A percentile compares a stretch with the other conserved stretches of the same genome.
phyloP scores from a whole-genome alignment of 1,140 invertebrate species.

The Parasteatoda tepidariorum region DNA sequence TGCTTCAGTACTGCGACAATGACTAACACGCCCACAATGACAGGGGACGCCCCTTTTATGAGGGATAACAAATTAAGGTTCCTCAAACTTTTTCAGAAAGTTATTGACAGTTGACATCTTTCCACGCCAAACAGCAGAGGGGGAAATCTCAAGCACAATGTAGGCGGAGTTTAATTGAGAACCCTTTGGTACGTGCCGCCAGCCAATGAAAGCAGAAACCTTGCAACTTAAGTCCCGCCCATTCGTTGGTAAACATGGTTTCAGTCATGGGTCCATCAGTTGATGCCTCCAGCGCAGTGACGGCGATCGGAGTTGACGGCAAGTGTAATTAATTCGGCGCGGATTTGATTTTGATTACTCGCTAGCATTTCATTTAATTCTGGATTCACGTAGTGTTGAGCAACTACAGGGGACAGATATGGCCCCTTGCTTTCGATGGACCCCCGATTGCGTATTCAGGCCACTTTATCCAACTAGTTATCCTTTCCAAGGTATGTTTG shows the following conservation, averaged over 20 bases:
- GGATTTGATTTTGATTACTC: neutral
- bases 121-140: neutral
- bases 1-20: slow-evolving; percentile 51
- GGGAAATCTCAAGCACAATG: neutral
- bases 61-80: neutral
- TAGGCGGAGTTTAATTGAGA: slow-evolving; percentile 15
- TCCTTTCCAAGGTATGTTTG: slow-evolving; percentile 42
- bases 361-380: slow-evolving; percentile 16
- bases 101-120: slow-evolving; percentile 54
- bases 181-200: slow-evolving; percentile 11
- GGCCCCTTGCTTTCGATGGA: slow-evolving; percentile 54
- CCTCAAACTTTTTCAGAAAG: slow-evolving; percentile 30
- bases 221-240: slow-evolving; percentile 8
- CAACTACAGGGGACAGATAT: slow-evolving; percentile 54
- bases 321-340: neutral
- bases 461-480: slow-evolving; percentile 24
- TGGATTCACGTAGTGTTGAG: slow-evolving; percentile 47
- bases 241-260: neutral
- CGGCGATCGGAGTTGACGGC: neutral
- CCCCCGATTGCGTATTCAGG: slow-evolving; percentile 35
- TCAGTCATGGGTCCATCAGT: neutral
- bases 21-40: slow-evolving; percentile 3
- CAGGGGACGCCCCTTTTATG: neutral
- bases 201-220: neutral
- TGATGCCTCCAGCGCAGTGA: neutral